These are phyloP conservation scores for Atta colombica DNA, from an alignment of 1,140 invertebrate species.

Conservation along the genomic window DNA sequence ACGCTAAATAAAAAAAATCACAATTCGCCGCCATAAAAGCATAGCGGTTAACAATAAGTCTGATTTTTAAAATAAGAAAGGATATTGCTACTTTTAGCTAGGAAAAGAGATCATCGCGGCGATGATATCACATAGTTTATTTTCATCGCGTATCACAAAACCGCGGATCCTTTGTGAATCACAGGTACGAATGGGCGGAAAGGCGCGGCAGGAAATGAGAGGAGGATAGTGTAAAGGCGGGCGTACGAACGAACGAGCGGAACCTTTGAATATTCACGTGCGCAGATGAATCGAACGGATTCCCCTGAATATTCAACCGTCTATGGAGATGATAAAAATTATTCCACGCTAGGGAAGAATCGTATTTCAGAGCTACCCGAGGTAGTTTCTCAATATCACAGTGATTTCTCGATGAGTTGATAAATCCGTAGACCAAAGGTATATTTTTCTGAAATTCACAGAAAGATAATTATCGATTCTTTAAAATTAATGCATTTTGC, in stretches of 20 bases:
- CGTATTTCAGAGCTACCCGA: slow-evolving; percentile 62
- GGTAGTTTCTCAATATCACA: slow-evolving; percentile 48
- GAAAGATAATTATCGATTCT: slow-evolving; percentile 44
- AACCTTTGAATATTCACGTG: slow-evolving; percentile 78
- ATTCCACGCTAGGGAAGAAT: slow-evolving; percentile 58
- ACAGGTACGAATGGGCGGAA: slow-evolving; percentile 51
- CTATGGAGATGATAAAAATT: slow-evolving; percentile 72
- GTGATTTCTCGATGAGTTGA: slow-evolving; percentile 69
- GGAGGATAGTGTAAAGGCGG: slow-evolving; percentile 59
- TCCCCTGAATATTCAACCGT: slow-evolving; percentile 75
- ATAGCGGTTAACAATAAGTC: background rate
- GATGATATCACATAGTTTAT: slow-evolving; percentile 51
- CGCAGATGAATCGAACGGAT: slow-evolving; percentile 77
- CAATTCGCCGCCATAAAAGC: background rate
- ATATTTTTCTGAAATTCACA: slow-evolving; percentile 25
- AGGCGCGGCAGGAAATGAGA: slow-evolving; percentile 67
- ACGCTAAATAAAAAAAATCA: background rate
- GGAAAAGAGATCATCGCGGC: slow-evolving; percentile 14
- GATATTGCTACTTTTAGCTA: background rate
- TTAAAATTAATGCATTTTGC: background rate
- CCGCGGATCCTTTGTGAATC: slow-evolving; percentile 58
- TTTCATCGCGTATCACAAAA: slow-evolving; percentile 53
- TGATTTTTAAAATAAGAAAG: slow-evolving; percentile 4
- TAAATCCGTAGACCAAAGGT: slow-evolving; percentile 5
- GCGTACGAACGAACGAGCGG: slow-evolving; percentile 65